Conservation (phyloP, 2,797 vertebrate genomes). For the Thaleichthys pacificus region DNA sequence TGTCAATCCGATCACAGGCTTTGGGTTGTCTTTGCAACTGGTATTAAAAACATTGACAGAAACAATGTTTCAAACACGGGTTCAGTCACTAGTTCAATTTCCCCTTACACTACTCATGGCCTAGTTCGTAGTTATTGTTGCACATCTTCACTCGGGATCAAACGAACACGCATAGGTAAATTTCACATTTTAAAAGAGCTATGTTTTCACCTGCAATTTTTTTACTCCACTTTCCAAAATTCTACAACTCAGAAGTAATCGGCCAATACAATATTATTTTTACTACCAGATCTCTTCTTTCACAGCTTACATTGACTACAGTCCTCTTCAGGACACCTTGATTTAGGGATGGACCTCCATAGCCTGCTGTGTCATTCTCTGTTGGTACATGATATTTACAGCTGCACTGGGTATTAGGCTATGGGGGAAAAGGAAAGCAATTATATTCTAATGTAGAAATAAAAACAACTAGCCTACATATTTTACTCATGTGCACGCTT, state of each 20-base stretch:
- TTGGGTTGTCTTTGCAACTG: conserved; percentile 27
- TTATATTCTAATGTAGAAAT: background rate
- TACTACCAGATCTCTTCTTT: background rate
- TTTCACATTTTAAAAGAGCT: no score
- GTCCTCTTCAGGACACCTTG: background rate
- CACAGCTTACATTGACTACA: background rate
- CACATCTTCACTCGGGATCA: no score
- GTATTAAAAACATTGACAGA: background rate
- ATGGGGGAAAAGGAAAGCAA: background rate
- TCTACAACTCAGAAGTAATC: background rate
- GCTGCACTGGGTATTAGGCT: background rate
- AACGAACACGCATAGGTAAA: no score
- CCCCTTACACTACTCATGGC: no score
- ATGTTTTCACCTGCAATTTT: no score
- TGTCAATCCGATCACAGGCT: conserved; percentile 43
- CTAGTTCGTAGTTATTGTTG: no score
- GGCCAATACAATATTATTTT: background rate
- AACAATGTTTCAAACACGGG: background rate
- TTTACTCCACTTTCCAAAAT: background rate
- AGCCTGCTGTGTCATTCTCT: background rate
- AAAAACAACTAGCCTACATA: background rate
- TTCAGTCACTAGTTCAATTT: background rate
- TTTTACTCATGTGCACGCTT: background rate
- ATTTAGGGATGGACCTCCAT: background rate
- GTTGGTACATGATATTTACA: background rate